Evolutionary conservation across 2,888 invertebrate species (phyloP).

Genomic region (Pristionchus fissidentatus): DNA sequence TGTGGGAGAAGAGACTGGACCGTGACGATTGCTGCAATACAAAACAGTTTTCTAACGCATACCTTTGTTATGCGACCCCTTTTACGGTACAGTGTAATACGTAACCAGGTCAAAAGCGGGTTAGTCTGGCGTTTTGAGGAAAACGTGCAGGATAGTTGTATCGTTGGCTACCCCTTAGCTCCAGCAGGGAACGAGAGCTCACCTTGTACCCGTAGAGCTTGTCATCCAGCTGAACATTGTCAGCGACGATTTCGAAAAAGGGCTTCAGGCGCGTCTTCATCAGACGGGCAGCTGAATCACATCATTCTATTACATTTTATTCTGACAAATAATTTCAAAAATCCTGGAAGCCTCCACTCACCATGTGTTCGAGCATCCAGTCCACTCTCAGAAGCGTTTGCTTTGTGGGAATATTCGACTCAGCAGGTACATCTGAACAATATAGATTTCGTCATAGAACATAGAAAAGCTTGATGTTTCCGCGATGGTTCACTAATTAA

Average conservation of each 20-base stretch:
- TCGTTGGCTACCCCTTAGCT: no score
- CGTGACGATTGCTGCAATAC: slow-evolving; percentile 7
- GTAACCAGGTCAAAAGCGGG: not conserved
- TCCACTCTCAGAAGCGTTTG: slow-evolving; percentile 62
- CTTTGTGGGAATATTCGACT: slow-evolving; percentile 54
- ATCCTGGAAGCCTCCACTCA: slow-evolving; percentile 20
- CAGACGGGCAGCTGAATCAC: slow-evolving; percentile 59
- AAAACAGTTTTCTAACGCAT: not conserved
- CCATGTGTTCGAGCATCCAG: slow-evolving; percentile 65
- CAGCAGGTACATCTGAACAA: slow-evolving; percentile 10
- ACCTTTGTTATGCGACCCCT: not conserved
- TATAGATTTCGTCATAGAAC: not conserved
- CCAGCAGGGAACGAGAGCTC: not conserved
- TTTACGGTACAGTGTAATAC: no score
- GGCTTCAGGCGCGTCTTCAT: slow-evolving; percentile 61
- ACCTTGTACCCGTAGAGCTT: slow-evolving; percentile 66
- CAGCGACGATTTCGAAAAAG: slow-evolving; percentile 60
- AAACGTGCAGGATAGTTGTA: no score
- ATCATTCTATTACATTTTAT: not conserved
- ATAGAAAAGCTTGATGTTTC: not conserved
- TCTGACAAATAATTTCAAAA: not conserved
- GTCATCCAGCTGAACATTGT: slow-evolving; percentile 64
- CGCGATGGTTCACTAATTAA: no score
- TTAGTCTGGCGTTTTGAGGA: no score
- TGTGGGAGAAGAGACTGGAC: slow-evolving; percentile 56